phyloP scores from a whole-genome alignment of 2,888 invertebrate genomes.

The Eudasyphora cyanicolor region DNA sequence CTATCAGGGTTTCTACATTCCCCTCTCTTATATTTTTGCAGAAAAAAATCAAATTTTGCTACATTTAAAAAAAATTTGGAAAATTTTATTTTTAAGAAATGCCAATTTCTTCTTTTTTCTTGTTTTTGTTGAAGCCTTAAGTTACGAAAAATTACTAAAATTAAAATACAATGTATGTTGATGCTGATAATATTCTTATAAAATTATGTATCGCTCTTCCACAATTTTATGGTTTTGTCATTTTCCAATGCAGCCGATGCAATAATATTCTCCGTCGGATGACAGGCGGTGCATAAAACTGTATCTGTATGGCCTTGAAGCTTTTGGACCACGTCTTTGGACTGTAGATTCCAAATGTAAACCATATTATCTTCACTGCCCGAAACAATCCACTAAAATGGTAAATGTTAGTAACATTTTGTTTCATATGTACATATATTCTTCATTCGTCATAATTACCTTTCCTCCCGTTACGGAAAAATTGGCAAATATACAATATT shows the following conservation, averaged over 20 bases:
- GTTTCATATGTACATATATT: background rate
- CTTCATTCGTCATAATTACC: too few relatives aligned
- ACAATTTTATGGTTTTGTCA: conserved; percentile 99
- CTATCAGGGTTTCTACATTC: too few relatives aligned
- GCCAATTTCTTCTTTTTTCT: conserved; percentile 35
- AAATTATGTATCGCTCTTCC: conserved; percentile 96
- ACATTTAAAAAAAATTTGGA: conserved; percentile 29
- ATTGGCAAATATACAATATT: conserved; percentile 99
- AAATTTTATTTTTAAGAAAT: conserved; percentile 53
- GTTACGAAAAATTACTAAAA: conserved; percentile 57
- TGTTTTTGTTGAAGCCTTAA: conserved; percentile 52
- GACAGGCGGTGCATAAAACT: conserved; percentile 98
- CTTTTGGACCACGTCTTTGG: conserved; percentile 99
- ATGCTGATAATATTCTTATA: conserved; percentile 22
- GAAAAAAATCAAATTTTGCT: conserved; percentile 6
- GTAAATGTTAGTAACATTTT: conserved; percentile 40
- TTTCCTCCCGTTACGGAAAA: conserved; percentile 99
- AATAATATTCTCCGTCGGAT: conserved; percentile 99
- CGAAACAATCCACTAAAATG: conserved; percentile 97
- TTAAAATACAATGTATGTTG: conserved; percentile 61
- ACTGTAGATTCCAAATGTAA: conserved; percentile 99
- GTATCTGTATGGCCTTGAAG: conserved; percentile 97
- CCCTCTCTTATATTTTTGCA: too few relatives aligned
- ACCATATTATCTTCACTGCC: conserved; percentile 99
- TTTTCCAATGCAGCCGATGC: conserved; percentile 99